Conservation (phyloP, 2,113 vertebrate species). For the Coturnix japonica region DNA sequence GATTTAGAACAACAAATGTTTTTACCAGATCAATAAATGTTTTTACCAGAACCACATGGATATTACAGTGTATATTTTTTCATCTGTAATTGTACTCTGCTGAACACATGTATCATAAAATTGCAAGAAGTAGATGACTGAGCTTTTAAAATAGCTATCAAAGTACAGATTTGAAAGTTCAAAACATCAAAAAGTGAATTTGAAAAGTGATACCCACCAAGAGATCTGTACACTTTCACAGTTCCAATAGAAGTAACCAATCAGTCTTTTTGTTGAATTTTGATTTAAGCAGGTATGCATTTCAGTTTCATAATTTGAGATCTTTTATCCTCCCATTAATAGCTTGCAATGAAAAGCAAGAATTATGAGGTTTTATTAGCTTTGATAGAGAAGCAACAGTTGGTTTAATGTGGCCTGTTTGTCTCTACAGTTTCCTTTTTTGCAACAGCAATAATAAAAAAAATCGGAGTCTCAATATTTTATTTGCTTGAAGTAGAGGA, state of each 20-base stretch:
- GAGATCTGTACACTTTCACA: not conserved
- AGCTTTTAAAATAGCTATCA: not conserved
- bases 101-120: not conserved
- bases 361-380: not conserved
- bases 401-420: slow-evolving; percentile 51
- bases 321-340: not conserved
- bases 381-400: slow-evolving; percentile 72
- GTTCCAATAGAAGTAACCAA: not conserved
- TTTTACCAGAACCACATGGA: not conserved
- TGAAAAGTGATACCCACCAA: not conserved
- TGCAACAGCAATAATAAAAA: not conserved
- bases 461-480: not conserved
- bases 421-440: not conserved
- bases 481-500: slow-evolving; percentile 4
- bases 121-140: not conserved
- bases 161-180: not conserved
- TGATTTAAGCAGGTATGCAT: not conserved
- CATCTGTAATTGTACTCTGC: not conserved
- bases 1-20: not conserved
- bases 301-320: not conserved
- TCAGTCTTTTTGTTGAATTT: not conserved
- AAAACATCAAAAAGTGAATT: not conserved
- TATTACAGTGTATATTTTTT: slow-evolving; percentile 27
- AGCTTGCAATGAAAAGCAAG: not conserved
- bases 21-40: not conserved